phyloP scores from a whole-genome alignment of 1,140 invertebrate genomes.

The Heliothis subflexa region DNA sequence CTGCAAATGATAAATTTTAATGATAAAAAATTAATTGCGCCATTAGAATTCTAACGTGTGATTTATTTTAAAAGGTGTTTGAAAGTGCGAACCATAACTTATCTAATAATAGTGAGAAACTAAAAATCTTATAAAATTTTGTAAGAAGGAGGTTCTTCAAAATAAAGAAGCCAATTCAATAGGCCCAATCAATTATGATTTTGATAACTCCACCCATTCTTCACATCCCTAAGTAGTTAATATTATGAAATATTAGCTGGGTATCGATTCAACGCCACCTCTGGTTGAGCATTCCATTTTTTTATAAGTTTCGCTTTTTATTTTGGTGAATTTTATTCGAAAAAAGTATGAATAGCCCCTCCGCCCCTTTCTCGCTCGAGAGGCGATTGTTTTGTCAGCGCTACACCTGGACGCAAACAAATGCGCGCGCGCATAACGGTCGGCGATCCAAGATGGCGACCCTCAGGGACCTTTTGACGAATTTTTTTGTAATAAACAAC shows the following conservation, averaged over 20 bases:
- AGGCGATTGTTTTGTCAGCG: constrained; percentile 83
- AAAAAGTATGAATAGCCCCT: constrained; percentile 78
- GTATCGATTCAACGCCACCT: constrained; percentile 68
- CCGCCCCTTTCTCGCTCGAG: constrained; percentile 75
- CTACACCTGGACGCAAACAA: constrained; percentile 84
- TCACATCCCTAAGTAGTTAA: constrained; percentile 81
- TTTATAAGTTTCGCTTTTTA: constrained; percentile 70
- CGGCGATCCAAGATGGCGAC: constrained; percentile 71
- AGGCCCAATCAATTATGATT: constrained; percentile 75
- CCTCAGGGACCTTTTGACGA: constrained; percentile 39
- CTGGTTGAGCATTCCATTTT: constrained; percentile 64
- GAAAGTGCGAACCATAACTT: background rate
- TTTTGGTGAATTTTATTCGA: constrained; percentile 75
- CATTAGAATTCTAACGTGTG: constrained; percentile 23
- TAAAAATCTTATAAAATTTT: constrained; percentile 27
- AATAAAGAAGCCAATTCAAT: constrained; percentile 69
- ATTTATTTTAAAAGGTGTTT: constrained; percentile 22
- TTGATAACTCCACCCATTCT: constrained; percentile 80
- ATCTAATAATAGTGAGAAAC: background rate
- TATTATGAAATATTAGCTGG: constrained; percentile 83
- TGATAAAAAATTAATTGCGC: constrained; percentile 19
- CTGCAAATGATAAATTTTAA: constrained; percentile 10
- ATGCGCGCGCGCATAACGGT: constrained; percentile 71
- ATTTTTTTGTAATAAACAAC: constrained; percentile 35
- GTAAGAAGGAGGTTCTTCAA: constrained; percentile 37